These are phyloP conservation scores for Seladonia tumulorum DNA, from an alignment of 2,888 invertebrate species.

Conservation along the genomic window DNA sequence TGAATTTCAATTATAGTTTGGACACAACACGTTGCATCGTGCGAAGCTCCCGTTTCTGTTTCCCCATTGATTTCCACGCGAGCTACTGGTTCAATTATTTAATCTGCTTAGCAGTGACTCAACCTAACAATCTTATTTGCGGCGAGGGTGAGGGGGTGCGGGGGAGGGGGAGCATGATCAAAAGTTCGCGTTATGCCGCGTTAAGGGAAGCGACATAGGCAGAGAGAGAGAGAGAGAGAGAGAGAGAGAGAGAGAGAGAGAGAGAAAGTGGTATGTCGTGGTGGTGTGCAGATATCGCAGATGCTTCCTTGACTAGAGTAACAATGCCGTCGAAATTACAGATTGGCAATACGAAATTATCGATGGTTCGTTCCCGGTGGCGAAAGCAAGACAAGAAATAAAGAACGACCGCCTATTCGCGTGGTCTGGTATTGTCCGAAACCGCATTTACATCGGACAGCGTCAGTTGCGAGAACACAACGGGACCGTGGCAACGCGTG, in stretches of 20 bases:
- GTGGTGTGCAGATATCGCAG: conserved; percentile 66
- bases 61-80: background rate
- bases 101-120: background rate
- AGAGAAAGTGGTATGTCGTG: background rate
- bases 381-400: conserved; percentile 50
- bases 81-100: background rate
- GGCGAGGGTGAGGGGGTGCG: too few species aligned
- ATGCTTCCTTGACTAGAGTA: conserved; percentile 75
- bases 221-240: too few species aligned
- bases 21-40: background rate
- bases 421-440: conserved; percentile 78
- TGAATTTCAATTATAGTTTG: background rate
- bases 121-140: background rate
- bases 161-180: background rate
- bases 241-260: too few species aligned
- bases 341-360: conserved; percentile 78
- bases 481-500: conserved; percentile 72
- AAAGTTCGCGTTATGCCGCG: background rate
- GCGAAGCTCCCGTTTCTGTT: background rate
- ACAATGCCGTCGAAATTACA: conserved; percentile 80
- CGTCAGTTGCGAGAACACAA: conserved; percentile 78
- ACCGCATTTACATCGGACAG: conserved; percentile 75
- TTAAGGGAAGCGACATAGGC: conserved; percentile 24
- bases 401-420: conserved; percentile 62
- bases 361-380: conserved; percentile 57